Evolutionary conservation across 1,140 invertebrate genomes (phyloP).

Genomic region (Temnothorax longispinosus): DNA sequence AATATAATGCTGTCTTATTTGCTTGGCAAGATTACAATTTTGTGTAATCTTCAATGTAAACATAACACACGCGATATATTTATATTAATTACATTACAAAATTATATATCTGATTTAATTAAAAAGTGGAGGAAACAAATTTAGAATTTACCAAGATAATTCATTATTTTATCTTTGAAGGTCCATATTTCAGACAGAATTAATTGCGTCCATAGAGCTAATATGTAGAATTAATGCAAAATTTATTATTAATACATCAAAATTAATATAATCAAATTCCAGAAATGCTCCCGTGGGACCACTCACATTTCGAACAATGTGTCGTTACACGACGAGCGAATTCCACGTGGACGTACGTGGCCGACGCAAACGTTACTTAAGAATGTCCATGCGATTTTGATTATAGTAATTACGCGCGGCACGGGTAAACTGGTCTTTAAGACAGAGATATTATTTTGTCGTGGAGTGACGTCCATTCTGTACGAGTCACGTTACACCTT

Average conservation of each 20-base stretch:
- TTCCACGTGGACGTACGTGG: slow-evolving; percentile 32
- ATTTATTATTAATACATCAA: neutral
- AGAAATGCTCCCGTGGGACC: neutral
- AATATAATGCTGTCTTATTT: neutral
- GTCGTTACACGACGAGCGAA: slow-evolving; percentile 8
- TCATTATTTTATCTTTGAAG: neutral
- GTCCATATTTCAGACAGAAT: neutral
- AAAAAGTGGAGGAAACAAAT: neutral
- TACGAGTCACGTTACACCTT: slow-evolving; percentile 75
- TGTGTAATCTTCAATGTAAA: neutral
- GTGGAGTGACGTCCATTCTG: slow-evolving; percentile 72
- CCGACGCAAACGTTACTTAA: slow-evolving; percentile 73
- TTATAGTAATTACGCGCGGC: slow-evolving; percentile 78
- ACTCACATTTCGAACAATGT: slow-evolving; percentile 24
- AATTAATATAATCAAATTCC: neutral
- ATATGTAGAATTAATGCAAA: neutral
- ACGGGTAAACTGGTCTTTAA: slow-evolving; percentile 80
- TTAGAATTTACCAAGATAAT: neutral
- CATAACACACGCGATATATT: neutral
- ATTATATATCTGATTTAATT: neutral
- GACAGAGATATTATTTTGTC: slow-evolving; percentile 75
- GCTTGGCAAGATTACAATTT: neutral
- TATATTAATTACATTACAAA: neutral
- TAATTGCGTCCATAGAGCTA: neutral
- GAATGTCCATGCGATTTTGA: slow-evolving; percentile 70